Conservation (phyloP, 2,888 invertebrate species). For the Mechanitis messenoides region DNA sequence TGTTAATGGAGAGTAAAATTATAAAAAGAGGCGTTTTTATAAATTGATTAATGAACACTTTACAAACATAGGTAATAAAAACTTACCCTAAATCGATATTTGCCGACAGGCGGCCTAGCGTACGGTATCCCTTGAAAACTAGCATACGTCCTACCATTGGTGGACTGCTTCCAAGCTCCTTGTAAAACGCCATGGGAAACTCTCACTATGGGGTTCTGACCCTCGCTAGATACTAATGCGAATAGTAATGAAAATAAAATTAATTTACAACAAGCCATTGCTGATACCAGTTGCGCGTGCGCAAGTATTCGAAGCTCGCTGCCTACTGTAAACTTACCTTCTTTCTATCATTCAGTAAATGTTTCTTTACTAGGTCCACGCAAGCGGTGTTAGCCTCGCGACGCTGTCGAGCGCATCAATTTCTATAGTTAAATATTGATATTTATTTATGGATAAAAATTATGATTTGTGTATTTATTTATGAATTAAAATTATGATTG, state of each 20-base stretch:
- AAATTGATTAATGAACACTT: neutral
- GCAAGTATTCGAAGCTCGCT: conserved; percentile 30
- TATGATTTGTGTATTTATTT: no score
- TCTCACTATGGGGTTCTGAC: conserved; percentile 51
- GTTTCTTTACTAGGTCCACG: no score
- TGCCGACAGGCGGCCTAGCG: conserved; percentile 80
- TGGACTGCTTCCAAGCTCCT: conserved; percentile 60
- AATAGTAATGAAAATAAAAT: conserved; percentile 36
- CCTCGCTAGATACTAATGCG: conserved; percentile 38
- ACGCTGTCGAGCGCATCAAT: no score
- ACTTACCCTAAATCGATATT: conserved; percentile 76
- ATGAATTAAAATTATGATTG: no score
- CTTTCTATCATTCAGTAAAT: no score
- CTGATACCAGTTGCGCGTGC: conserved; percentile 34
- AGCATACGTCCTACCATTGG: conserved; percentile 63
- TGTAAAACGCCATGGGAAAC: conserved; percentile 53
- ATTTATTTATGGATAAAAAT: no score
- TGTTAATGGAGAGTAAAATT: no score
- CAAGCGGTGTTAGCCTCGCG: no score
- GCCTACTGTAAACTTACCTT: conserved; percentile 1
- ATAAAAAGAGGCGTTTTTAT: no score
- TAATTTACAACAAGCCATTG: conserved; percentile 41
- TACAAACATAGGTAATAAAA: neutral
- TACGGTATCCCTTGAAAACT: conserved; percentile 82
- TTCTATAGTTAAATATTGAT: no score